Base-by-base conservation (phyloP, 2,113 vertebrate species). In the Nothocercus julius region DNA sequence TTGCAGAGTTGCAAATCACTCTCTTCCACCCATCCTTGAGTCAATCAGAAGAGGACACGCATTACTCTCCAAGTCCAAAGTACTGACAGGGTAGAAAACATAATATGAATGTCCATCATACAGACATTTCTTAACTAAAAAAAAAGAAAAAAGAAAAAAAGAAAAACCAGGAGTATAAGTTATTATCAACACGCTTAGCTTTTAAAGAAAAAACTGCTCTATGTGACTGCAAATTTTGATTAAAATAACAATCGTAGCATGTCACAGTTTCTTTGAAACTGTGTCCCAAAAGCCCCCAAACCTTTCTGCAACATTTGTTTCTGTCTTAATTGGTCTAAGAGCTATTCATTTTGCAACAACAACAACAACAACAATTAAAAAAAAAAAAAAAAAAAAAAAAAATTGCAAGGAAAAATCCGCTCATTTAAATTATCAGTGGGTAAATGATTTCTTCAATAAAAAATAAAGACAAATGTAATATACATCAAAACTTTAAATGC, bases 71-170 rank as follows among this genome's bases (percentile, higher is more conserved):
- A 91, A 85, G 58, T 42, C 36, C 76, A 40, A 78, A 94, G 76
- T 36, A 93, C 42, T 79, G 94, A 90, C 64, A 84, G 72, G 19
- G 75, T 62, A 45, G 49, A 87, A 96, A 89, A 79, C 30, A 80
- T 75, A 70, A 70, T 66, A 92, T 74, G 74, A 61, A 80, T 76
- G 92, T 8, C 28, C 54, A 30, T 30, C 14, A 56, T 30, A 56
- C 73, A 79, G 62, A 72, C 53, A 70, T 77, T 53, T 59, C 34
- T 47, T 13, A 75, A 34, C 42, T 42, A n/a, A 7, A 75, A 9
- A 80, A 44, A 64, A 62, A 30, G 18, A 24, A 73, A 6, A 0
- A 3, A 69, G 6, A 0, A 4, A n/a, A 38, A n/a, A 42, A 16
- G 18, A 32, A 75, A 70, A 91, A 72, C 7, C 0, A 0, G 11